Conservation (phyloP, 2,888 invertebrate genomes). For the Lasioglossum oenotherae region DNA sequence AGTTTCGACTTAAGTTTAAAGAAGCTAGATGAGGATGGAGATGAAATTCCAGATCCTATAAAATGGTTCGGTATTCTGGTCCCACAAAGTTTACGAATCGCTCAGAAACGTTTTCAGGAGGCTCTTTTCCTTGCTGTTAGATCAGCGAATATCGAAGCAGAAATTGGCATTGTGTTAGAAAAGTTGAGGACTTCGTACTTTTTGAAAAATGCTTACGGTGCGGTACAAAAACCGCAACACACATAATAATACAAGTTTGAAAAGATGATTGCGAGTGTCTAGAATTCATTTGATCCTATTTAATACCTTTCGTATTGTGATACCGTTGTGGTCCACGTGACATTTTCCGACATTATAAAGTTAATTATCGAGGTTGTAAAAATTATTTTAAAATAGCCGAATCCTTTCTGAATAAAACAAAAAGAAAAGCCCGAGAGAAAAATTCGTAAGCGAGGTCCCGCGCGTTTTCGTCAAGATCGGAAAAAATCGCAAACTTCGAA, state of each 20-base stretch:
- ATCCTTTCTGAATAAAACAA: no score
- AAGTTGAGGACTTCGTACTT: conserved; percentile 77
- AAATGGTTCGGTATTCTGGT: conserved; percentile 95
- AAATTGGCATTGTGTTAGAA: conserved; percentile 84
- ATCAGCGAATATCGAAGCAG: conserved; percentile 89
- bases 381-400: no score
- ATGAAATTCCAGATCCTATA: conserved; percentile 86
- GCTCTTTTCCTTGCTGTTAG: conserved; percentile 89
- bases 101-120: conserved; percentile 90
- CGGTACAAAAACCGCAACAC: background rate
- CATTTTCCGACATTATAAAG: no score
- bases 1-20: conserved; percentile 79
- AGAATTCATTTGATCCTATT: background rate
- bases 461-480: no score
- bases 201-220: conserved; percentile 64
- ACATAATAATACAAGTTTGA: conserved; percentile 30
- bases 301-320: background rate
- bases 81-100: conserved; percentile 91
- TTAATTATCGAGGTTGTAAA: no score
- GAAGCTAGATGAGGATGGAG: conserved; percentile 73
- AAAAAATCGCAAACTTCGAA: no score
- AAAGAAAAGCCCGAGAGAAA: no score
- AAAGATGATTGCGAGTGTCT: background rate
- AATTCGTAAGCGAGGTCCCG: no score
- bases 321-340: no score